phyloP scores from a whole-genome alignment of 37 sponge, comb jelly and placozoan species.

The Bolinopsis microptera region DNA sequence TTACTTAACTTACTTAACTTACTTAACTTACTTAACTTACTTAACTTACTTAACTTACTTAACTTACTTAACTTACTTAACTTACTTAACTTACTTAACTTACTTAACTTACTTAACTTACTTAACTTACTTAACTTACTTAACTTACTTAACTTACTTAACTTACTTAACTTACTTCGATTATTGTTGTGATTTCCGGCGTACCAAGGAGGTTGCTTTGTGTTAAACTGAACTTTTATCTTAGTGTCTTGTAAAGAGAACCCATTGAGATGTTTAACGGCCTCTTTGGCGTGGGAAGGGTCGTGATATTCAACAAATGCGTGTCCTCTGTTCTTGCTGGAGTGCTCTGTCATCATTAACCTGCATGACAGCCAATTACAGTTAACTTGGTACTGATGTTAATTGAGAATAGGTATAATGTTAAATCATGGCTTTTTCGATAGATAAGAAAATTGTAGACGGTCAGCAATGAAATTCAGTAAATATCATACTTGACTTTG shows the following conservation, averaged over 20 bases:
- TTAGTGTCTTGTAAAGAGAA: conserved; percentile 25
- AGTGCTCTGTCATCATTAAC: conserved; percentile 57
- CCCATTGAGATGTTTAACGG: conserved; percentile 57
- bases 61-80: too few relatives aligned
- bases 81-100: too few relatives aligned
- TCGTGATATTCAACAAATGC: conserved; percentile 43
- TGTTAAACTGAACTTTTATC: conserved; percentile 59
- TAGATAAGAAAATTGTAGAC: too few relatives aligned
- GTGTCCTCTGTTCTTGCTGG: conserved; percentile 33
- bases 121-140: too few relatives aligned
- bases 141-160: too few relatives aligned
- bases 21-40: too few relatives aligned
- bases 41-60: too few relatives aligned
- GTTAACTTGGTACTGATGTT: neutral
- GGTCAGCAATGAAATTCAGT: too few relatives aligned
- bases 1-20: too few relatives aligned
- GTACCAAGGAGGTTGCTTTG: conserved; percentile 62
- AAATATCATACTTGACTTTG: conserved; percentile 53
- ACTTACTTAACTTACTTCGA: conserved; percentile 1
- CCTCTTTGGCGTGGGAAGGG: conserved; percentile 52
- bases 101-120: too few relatives aligned
- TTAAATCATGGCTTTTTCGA: too few relatives aligned
- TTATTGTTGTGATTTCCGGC: neutral
- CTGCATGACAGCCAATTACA: too few relatives aligned
- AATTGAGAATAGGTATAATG: neutral